These are phyloP conservation scores for Danio tinwini DNA, from an alignment of 2,797 vertebrate genomes.

Conservation along the genomic window DNA sequence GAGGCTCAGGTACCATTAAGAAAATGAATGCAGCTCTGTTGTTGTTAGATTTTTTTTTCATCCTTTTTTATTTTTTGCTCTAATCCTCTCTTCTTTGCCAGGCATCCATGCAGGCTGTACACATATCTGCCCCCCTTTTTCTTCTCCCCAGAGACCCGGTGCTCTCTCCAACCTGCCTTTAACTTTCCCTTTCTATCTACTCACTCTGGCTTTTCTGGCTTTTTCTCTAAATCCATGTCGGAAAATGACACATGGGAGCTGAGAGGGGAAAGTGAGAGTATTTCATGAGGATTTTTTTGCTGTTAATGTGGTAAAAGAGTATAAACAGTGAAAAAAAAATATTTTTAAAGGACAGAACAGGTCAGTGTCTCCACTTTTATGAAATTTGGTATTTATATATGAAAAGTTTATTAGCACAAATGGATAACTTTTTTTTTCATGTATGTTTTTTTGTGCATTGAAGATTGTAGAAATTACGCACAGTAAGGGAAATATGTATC, in stretches of 20 bases:
- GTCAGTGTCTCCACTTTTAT: no score
- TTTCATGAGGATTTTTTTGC: background rate
- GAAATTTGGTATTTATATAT: no score
- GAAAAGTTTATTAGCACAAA: no score
- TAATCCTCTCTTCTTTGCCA: conserved; percentile 37
- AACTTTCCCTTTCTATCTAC: conserved; percentile 1
- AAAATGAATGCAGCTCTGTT: conserved; percentile 51
- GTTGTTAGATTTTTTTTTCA: conserved; percentile 19
- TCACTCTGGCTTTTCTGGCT: background rate
- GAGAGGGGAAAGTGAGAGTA: background rate
- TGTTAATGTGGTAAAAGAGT: background rate
- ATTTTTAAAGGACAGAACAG: background rate
- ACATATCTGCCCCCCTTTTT: conserved; percentile 7
- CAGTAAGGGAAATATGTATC: no score
- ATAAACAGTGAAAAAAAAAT: background rate
- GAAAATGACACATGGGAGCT: background rate
- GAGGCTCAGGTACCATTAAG: conserved; percentile 46
- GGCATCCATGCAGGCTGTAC: conserved; percentile 25
- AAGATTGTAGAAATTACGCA: no score
- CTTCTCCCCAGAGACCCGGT: conserved; percentile 8
- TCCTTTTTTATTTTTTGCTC: background rate
- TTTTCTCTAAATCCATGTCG: background rate
- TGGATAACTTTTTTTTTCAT: no score
- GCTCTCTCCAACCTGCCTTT: conserved; percentile 14
- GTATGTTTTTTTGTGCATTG: no score